A percentile compares a stretch with the other conserved stretches of the same genome.
Evolutionary conservation across 92 coral and sea anemone species (phyloP).

Genomic region (Umimayanthus kanabou): DNA sequence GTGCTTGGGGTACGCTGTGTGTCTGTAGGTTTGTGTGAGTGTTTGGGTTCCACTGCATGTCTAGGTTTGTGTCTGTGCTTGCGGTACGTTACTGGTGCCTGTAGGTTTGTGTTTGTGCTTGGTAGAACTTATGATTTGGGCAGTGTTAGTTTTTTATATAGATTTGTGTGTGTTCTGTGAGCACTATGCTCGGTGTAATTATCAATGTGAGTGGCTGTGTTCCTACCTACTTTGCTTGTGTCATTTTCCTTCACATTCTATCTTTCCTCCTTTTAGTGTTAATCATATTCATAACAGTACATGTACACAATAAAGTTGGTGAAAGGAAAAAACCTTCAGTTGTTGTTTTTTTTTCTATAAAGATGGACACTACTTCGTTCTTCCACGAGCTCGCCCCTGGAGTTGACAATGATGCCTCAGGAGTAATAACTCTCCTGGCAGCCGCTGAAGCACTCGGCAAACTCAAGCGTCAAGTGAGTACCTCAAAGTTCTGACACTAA

Average conservation of each 20-base stretch:
- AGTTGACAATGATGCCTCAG: slow-evolving; percentile 94
- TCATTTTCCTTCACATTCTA: neutral
- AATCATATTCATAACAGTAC: neutral
- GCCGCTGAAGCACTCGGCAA: slow-evolving; percentile 86
- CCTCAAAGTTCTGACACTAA: neutral
- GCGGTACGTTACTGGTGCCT: too few relatives aligned
- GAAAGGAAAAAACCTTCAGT: neutral
- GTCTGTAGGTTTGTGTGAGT: too few relatives aligned
- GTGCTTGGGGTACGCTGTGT: too few relatives aligned
- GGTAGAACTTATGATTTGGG: too few relatives aligned
- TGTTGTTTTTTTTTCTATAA: neutral
- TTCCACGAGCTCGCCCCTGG: slow-evolving; percentile 89
- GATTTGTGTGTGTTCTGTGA: too few relatives aligned
- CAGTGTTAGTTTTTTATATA: too few relatives aligned
- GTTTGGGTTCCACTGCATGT: neutral
- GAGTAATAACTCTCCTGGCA: slow-evolving; percentile 80
- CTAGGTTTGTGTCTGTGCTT: too few relatives aligned
- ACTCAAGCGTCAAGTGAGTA: slow-evolving; percentile 74
- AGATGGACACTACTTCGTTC: slow-evolving; percentile 90
- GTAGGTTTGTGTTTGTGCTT: neutral
- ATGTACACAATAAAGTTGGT: neutral
- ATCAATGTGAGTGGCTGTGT: neutral
- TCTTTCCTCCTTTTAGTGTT: neutral
- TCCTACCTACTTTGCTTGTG: neutral
- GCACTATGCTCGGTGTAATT: too few relatives aligned